Conservation (phyloP, 1,140 invertebrate genomes). For the Trichonephila clavata region DNA sequence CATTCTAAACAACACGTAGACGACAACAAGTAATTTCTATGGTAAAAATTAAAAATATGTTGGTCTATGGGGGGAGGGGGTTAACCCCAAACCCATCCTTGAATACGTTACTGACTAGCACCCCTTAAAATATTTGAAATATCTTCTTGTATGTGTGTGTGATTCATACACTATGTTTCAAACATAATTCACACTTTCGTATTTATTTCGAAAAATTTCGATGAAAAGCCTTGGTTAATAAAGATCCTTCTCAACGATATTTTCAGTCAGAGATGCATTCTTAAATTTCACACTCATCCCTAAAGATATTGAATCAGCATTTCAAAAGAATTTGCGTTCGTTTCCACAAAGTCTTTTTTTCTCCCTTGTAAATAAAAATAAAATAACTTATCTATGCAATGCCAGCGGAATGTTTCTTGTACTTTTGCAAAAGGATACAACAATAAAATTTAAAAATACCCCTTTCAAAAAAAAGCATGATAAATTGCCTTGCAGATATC, state of each 20-base stretch:
- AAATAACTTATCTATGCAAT: not conserved
- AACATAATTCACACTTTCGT: no score
- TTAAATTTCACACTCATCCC: not conserved
- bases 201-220: no score
- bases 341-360: not conserved
- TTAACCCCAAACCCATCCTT: no score
- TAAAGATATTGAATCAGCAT: not conserved
- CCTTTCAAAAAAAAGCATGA: slow-evolving; percentile 31
- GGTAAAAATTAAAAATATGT: no score
- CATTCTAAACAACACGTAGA: no score
- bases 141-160: no score
- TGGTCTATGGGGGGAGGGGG: no score
- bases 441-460: slow-evolving; percentile 35
- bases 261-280: not conserved
- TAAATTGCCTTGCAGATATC: slow-evolving; percentile 48
- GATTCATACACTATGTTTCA: no score
- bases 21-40: no score
- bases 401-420: not conserved
- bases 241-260: not conserved
- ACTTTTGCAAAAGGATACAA: slow-evolving; percentile 11
- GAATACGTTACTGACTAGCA: no score
- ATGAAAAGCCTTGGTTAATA: no score
- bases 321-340: not conserved
- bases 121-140: no score
- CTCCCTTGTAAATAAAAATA: not conserved